Conservation (phyloP, 2,888 invertebrate species). For the Choristoneura rosaceana region DNA sequence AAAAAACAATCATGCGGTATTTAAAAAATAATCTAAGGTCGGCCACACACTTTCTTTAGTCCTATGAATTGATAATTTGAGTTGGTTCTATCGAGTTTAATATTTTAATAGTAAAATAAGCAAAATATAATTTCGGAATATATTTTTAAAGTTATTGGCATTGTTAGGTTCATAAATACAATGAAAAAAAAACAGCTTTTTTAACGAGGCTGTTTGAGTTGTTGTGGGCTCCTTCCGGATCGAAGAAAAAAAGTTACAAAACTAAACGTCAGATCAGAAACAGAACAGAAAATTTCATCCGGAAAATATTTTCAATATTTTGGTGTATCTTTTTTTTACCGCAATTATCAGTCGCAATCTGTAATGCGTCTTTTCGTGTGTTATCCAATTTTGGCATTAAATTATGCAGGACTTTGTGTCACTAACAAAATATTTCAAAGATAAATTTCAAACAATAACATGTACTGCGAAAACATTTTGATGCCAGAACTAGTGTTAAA, state of each 20-base stretch:
- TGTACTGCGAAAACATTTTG: background rate
- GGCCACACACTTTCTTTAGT: no score
- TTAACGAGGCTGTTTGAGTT: background rate
- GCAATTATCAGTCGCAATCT: background rate
- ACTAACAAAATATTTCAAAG: background rate
- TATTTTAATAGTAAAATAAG: no score
- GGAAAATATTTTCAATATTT: constrained; percentile 17
- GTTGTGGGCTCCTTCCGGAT: background rate
- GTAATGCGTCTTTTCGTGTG: background rate
- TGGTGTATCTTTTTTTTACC: constrained; percentile 23
- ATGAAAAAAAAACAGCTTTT: background rate
- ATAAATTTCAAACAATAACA: constrained; percentile 8
- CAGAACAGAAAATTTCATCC: constrained; percentile 1
- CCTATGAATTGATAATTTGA: no score
- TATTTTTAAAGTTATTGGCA: no score
- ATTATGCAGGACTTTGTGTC: background rate
- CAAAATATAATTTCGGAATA: no score
- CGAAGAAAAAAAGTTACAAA: background rate
- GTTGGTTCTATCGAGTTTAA: no score
- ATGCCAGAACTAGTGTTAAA: background rate
- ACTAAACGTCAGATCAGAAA: constrained; percentile 1
- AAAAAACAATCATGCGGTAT: no score
- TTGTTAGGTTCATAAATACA: no score
- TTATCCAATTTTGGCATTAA: background rate
- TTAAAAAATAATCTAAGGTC: no score